phyloP scores from a whole-genome alignment of 1,140 invertebrate genomes.

The Triops longicaudatus region DNA sequence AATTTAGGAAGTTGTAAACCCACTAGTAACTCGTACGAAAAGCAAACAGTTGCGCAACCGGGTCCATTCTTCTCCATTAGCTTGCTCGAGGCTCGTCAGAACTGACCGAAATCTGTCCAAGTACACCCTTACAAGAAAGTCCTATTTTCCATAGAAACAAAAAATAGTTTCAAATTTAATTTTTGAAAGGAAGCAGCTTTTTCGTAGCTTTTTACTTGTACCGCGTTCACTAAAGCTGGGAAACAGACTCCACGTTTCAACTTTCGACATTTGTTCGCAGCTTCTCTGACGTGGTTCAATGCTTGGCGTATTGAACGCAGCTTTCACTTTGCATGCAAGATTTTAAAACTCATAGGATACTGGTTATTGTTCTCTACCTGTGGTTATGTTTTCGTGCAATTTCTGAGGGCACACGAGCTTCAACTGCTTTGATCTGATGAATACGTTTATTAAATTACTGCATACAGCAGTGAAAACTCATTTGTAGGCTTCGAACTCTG shows the following conservation, averaged over 20 bases:
- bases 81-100: conserved; percentile 48
- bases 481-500: too few species aligned
- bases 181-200: neutral
- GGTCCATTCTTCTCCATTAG: conserved; percentile 56
- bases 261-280: neutral
- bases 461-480: too few species aligned
- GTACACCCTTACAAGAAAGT: conserved; percentile 51
- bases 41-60: conserved; percentile 59
- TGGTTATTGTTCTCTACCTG: too few species aligned
- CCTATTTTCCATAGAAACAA: conserved; percentile 29
- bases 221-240: neutral
- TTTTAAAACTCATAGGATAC: too few species aligned
- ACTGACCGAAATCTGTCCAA: conserved; percentile 43
- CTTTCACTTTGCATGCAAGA: too few species aligned
- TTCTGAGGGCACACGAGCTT: too few species aligned
- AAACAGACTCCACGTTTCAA: neutral
- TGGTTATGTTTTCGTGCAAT: too few species aligned
- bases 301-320: neutral
- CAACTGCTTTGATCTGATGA: too few species aligned
- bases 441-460: too few species aligned
- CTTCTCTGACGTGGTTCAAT: neutral
- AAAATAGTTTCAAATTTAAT: neutral
- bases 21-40: conserved; percentile 57
- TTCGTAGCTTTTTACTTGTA: neutral
- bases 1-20: too few species aligned